Percentiles rank a stretch among this genome's conserved stretches.
Conservation (phyloP, 2,113 vertebrate genomes). For the Peromyscus maniculatus region DNA sequence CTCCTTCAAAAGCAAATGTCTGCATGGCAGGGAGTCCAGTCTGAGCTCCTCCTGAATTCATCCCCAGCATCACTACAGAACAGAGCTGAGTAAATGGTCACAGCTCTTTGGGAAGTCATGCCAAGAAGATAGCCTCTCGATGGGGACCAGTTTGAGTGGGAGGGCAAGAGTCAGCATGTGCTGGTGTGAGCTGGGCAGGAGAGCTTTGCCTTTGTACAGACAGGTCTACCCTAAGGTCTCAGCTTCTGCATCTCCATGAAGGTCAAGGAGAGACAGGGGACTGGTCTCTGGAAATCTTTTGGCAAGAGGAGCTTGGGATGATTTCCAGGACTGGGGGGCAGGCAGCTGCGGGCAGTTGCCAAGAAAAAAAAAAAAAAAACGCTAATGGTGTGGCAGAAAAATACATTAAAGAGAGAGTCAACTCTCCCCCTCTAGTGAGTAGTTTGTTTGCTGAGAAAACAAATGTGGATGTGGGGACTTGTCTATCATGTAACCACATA, state of each 20-base stretch:
- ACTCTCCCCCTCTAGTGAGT: not conserved
- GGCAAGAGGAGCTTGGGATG: accelerated
- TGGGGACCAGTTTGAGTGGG: too few species aligned
- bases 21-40: not conserved
- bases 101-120: too few species aligned
- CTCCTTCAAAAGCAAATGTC: not conserved
- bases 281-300: not conserved
- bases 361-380: not conserved
- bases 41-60: not conserved
- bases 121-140: not conserved
- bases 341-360: too few species aligned
- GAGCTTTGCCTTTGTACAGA: not conserved
- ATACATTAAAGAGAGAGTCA: not conserved
- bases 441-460: not conserved
- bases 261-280: not conserved
- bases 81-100: not conserved
- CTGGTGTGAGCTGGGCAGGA: not conserved
- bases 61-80: not conserved
- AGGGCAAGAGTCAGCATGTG: not conserved
- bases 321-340: not conserved
- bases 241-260: not conserved
- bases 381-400: too few species aligned
- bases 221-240: too few species aligned
- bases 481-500: not conserved
- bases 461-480: not conserved